Conservation (phyloP, 2,888 invertebrate genomes). For the Cheilosia vulpina region DNA sequence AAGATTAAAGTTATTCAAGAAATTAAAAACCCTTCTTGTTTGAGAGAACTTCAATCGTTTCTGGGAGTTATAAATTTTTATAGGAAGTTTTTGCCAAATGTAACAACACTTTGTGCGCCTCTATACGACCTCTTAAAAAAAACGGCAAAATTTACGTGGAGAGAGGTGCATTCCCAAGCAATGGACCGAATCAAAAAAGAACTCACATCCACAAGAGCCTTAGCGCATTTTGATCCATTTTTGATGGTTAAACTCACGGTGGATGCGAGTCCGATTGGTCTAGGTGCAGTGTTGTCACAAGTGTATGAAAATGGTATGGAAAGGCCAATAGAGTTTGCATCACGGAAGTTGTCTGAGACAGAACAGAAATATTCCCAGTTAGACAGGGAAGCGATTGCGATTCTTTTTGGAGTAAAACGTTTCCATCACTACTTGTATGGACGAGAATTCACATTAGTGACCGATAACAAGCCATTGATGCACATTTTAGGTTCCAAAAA, state of each 20-base stretch:
- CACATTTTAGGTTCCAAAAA: constrained; percentile 52
- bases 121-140: constrained; percentile 15
- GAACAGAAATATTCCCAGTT: constrained; percentile 78
- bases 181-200: constrained; percentile 29
- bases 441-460: constrained; percentile 46
- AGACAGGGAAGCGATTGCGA: constrained; percentile 78
- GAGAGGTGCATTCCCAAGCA: constrained; percentile 8
- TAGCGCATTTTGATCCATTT: constrained; percentile 77
- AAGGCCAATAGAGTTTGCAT: constrained; percentile 80
- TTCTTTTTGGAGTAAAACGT: constrained; percentile 79
- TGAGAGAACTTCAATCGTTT: constrained; percentile 74
- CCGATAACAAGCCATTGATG: constrained; percentile 49
- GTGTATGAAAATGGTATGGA: constrained; percentile 76
- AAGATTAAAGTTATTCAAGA: constrained; percentile 76
- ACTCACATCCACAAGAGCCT: constrained; percentile 37
- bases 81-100: constrained; percentile 39
- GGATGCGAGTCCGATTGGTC: constrained; percentile 76
- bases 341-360: constrained; percentile 77
- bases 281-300: constrained; percentile 79
- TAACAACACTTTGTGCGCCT: constrained; percentile 20
- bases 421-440: constrained; percentile 77
- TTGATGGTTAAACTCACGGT: constrained; percentile 75
- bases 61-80: constrained; percentile 72
- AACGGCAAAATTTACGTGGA: constrained; percentile 26
- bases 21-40: not conserved